A percentile compares a stretch with the other conserved stretches of the same genome.
phyloP scores from a whole-genome alignment of 2,797 vertebrate species.

The Enteromius thamalakanensis region DNA sequence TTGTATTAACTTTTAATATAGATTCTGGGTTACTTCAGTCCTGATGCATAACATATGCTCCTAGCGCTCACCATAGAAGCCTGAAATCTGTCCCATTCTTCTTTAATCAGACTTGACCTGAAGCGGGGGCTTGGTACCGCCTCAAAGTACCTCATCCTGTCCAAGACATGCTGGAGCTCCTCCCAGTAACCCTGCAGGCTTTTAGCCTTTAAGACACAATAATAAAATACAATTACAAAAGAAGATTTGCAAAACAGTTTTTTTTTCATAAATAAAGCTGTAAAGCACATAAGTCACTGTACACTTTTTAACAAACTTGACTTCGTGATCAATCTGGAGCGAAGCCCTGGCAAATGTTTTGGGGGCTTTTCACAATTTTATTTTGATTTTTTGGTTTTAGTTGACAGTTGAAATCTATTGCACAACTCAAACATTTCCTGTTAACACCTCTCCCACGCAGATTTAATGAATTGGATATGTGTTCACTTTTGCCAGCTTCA shows the following conservation, averaged over 20 bases:
- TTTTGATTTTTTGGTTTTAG: conserved; percentile 4
- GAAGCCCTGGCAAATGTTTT: conserved; percentile 4
- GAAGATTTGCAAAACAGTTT: background rate
- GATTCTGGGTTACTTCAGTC: background rate
- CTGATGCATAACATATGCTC: background rate
- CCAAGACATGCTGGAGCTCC: conserved; percentile 85
- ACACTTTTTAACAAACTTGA: background rate
- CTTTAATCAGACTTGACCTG: conserved; percentile 75
- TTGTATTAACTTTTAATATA: background rate
- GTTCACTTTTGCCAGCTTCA: background rate
- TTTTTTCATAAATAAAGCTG: background rate
- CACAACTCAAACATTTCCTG: conserved; percentile 3
- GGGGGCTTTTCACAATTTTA: background rate
- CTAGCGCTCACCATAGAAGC: conserved; percentile 41
- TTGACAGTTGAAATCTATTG: conserved; percentile 10
- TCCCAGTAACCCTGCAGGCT: conserved; percentile 88
- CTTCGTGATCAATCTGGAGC: background rate
- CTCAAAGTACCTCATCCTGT: conserved; percentile 82
- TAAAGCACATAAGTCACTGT: background rate
- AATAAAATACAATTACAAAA: background rate
- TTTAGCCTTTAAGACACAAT: conserved; percentile 70
- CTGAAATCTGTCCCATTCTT: conserved; percentile 80
- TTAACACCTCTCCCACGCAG: conserved; percentile 20
- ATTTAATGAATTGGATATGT: background rate
- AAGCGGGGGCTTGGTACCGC: conserved; percentile 81